Evolutionary conservation across 2,888 invertebrate species (phyloP), one percentile per base, ranked within the genome.

Genomic region (Encarsia formosa): DNA sequence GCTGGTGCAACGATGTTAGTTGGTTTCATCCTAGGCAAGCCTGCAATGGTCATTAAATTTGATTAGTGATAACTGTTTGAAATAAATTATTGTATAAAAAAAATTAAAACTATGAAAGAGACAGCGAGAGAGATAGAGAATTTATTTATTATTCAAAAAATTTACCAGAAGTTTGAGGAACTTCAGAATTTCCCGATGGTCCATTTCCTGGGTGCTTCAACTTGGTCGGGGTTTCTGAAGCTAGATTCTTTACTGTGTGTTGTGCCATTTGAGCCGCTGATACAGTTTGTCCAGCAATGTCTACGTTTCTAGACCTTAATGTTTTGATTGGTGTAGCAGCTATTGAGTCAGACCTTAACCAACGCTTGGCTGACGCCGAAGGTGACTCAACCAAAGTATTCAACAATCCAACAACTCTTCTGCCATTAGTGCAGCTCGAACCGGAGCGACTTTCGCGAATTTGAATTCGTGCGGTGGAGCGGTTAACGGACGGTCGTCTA

Each of bases 321-420:
- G 75, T 75, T 54, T 73, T 74, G 0, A 74, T 67, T 8, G 75
- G 73, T 1, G 69, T 74, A 2, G 74, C 73, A 0, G 74, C 74
- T n/a, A 73, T 64, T 2, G 74, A 75, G 48, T 74, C 74, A 2
- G 75, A 75, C 26, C 74, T 67, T 15, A 75, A 59, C 70, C 73
- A 73, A n/a, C 73, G 68, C 23, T 72, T 72, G 1, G 70, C 65
- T 5, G 63, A 53, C 19, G 52, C 44, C 2, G 51, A 52, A 4
- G 44, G 38, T 0, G 44, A 22, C 3, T 56, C 54, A n/a, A 32
- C 49, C 5, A 46, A 32, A 9, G 53, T 40, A 5, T 15, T 48
- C 2, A 58, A 53, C 6, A 54, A 22, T 2, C 41, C 43, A 2
- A 52, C 51, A 16, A 54, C 54, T 0, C 57, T 44, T 11, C 62